Percentiles rank a stretch among this genome's conserved stretches.
phyloP scores from a whole-genome alignment of 2,797 vertebrate species.

The Scarus forsteni region DNA sequence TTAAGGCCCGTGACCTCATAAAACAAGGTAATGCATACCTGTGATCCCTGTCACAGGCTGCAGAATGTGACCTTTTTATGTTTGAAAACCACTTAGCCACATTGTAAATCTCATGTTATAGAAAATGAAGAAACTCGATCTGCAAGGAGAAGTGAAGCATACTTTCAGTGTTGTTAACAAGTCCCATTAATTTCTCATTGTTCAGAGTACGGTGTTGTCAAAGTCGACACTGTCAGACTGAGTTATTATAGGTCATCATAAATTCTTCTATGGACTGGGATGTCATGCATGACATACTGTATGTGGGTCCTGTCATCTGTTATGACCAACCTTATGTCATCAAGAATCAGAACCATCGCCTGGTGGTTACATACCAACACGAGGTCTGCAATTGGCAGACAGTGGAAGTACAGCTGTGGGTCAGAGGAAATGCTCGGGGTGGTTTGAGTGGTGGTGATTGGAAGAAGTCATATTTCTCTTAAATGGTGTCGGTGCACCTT shows the following conservation, averaged over 20 bases:
- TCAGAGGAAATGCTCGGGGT: too few relatives aligned
- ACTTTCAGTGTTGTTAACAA: neutral
- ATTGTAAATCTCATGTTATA: neutral
- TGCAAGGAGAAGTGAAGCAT: neutral
- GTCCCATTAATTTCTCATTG: neutral
- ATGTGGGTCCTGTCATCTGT: too few relatives aligned
- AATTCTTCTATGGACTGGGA: neutral
- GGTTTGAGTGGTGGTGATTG: too few relatives aligned
- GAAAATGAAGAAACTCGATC: neutral
- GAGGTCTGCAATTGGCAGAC: too few relatives aligned
- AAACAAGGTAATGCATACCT: conserved; percentile 17
- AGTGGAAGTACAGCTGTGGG: too few relatives aligned
- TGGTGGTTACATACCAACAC: too few relatives aligned
- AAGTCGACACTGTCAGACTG: too few relatives aligned
- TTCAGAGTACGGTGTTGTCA: neutral
- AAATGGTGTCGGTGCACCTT: too few relatives aligned
- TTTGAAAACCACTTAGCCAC: neutral
- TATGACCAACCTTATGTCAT: too few relatives aligned
- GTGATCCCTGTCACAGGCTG: conserved; percentile 16
- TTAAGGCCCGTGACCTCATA: conserved; percentile 23
- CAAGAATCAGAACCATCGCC: too few relatives aligned
- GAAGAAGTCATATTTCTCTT: too few relatives aligned
- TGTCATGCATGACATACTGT: neutral
- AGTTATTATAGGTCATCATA: neutral
- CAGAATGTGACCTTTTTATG: conserved; percentile 3